phyloP scores from a whole-genome alignment of 1,140 invertebrate genomes.

The Lepidotrigona ventralis region DNA sequence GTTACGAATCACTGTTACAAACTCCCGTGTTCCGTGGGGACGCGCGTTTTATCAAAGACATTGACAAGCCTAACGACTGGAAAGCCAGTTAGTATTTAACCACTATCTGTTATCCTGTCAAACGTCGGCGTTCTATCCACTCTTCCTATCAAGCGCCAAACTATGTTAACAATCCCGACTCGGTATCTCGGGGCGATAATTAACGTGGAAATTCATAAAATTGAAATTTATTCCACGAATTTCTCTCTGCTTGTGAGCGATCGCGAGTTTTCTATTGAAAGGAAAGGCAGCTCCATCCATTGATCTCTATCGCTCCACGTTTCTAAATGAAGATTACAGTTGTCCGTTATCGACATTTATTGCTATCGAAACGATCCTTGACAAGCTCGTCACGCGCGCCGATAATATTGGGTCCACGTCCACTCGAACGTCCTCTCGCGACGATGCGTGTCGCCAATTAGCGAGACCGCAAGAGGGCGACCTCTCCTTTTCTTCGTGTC shows the following conservation, averaged over 20 bases:
- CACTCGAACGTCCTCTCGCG: conserved; percentile 57
- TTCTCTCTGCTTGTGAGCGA: neutral
- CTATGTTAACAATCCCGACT: neutral
- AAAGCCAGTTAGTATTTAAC: neutral
- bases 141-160: neutral
- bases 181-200: neutral
- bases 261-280: neutral
- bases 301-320: neutral
- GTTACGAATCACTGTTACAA: conserved; percentile 4
- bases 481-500: conserved; percentile 59
- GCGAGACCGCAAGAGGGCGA: conserved; percentile 59
- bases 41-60: conserved; percentile 10
- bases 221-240: neutral
- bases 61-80: conserved; percentile 25
- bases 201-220: neutral
- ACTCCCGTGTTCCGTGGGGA: neutral
- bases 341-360: neutral
- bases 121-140: neutral
- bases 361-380: neutral
- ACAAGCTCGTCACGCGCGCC: conserved; percentile 6
- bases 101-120: conserved; percentile 18
- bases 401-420: conserved; percentile 61
- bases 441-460: conserved; percentile 64
- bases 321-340: neutral
- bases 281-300: neutral